Evolutionary conservation across 30 jellyfish, hydroid and myxozoan species (phyloP), one percentile per base, ranked within the genome.

Genomic region (Aurelia sp.): DNA sequence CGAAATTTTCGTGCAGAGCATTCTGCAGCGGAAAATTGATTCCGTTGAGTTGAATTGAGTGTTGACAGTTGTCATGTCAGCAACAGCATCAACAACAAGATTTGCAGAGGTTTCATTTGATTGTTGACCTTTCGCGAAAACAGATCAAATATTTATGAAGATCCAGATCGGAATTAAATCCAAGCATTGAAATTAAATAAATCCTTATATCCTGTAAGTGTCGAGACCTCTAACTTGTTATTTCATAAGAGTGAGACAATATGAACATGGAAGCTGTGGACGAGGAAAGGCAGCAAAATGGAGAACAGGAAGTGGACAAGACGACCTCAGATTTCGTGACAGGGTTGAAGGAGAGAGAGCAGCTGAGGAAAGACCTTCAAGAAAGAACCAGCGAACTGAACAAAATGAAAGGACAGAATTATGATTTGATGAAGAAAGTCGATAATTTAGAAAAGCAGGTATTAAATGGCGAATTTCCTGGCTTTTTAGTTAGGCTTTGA

Each of bases 391-490:
- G 64, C 21, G 98, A 92, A 80, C 72, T 92, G 79, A 92, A 86
- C 20, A 86, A 75, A 72, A 89, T 85, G 67, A 92, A 92, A 59
- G 92, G 98, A n/a, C 96, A 92, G 76, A 92, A 92, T 74, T 92
- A 92, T 70, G 98, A 92, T 78, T 72, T 92, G 51, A 16, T 74
- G 86, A 92, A 92, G 64, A 91, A 74, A 64, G 38, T 80, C 51
- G 98, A 92, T 50, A 85, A 72, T 30, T 74, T 92, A 30, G 97
- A 92, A 77, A 85, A 92, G 51, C 90, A 86, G 98, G 98, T 91
- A 85, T 27, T 79, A 44, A 44, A 44, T 44, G 55, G 15, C 0
- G 55, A 44, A 41, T 8, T 44, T 9, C 55, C 55, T 13, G 55
- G 55, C 55, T 44, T 44, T 44, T 44, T 44, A 44, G 3, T 44